Evolutionary conservation across 2,888 invertebrate species (phyloP).

Genomic region (Diaphora mendica): DNA sequence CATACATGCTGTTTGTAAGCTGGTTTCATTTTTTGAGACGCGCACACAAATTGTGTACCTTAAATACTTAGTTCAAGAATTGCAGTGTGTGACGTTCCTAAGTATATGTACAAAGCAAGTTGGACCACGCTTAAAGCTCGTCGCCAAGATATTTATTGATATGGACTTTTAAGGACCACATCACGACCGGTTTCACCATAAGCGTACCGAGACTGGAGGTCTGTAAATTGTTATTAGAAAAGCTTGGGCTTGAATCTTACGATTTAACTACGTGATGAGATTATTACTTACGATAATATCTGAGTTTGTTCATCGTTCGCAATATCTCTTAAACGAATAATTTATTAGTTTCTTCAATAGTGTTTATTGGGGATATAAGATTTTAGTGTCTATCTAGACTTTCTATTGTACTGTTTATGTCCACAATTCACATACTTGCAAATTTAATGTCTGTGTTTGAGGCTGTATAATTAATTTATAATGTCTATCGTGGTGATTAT

Average conservation of each 20-base stretch:
- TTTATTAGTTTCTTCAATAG: background rate
- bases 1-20: background rate
- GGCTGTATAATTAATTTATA: background rate
- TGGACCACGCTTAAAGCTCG: slow-evolving; percentile 25
- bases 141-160: slow-evolving; percentile 56
- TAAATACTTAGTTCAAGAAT: background rate
- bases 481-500: background rate
- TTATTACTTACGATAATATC: slow-evolving; percentile 19
- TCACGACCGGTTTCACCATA: slow-evolving; percentile 47
- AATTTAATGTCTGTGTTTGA: background rate
- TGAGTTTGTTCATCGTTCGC: slow-evolving; percentile 9
- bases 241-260: slow-evolving; percentile 32
- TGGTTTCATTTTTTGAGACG: background rate
- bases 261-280: slow-evolving; percentile 29
- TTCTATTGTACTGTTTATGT: background rate
- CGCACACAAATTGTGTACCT: no score
- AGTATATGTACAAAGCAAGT: slow-evolving; percentile 15
- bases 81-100: slow-evolving; percentile 6
- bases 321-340: background rate
- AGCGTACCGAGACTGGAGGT: slow-evolving; percentile 35
- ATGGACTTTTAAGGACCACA: slow-evolving; percentile 50
- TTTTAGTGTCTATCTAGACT: background rate
- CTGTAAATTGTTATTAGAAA: slow-evolving; percentile 43
- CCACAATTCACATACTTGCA: background rate
- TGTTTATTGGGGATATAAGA: background rate